These are phyloP conservation scores for Lasioglossum albipes DNA, from an alignment of 1,140 invertebrate genomes.

Conservation along the genomic window DNA sequence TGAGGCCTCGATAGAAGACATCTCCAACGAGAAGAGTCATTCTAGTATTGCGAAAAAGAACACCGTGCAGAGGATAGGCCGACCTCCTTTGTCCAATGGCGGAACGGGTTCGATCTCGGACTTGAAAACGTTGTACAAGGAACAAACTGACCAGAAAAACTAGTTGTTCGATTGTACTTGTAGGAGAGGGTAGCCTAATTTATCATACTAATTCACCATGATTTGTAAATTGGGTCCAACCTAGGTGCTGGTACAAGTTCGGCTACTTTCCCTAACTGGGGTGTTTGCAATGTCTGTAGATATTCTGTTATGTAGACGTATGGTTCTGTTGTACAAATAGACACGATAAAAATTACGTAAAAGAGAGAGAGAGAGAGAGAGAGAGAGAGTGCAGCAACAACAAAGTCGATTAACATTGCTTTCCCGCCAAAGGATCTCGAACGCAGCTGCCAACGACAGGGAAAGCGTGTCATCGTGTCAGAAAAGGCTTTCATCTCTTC, in stretches of 20 bases:
- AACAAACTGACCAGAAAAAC: not conserved
- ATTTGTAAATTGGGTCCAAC: no score
- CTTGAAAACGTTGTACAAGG: constrained; percentile 31
- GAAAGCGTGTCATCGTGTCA: not conserved
- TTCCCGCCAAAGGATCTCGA: not conserved
- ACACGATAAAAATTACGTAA: not conserved
- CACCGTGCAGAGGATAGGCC: constrained; percentile 17
- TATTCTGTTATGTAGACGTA: not conserved
- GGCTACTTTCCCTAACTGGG: not conserved
- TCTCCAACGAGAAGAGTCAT: not conserved
- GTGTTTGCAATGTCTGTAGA: not conserved
- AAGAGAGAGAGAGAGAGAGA: not conserved
- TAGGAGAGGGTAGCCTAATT: no score
- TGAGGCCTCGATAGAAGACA: not conserved
- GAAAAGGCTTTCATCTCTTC: not conserved
- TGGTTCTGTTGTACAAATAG: not conserved
- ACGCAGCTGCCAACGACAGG: not conserved
- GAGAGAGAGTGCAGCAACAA: not conserved
- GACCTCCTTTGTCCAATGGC: not conserved
- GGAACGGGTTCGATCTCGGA: constrained; percentile 11
- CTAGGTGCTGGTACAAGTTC: no score
- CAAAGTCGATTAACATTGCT: not conserved
- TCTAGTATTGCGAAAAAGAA: not conserved
- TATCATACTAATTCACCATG: no score
- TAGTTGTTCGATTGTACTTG: not conserved